These are phyloP conservation scores for Falco concolor DNA, from an alignment of 2,797 vertebrate species.

Conservation along the genomic window DNA sequence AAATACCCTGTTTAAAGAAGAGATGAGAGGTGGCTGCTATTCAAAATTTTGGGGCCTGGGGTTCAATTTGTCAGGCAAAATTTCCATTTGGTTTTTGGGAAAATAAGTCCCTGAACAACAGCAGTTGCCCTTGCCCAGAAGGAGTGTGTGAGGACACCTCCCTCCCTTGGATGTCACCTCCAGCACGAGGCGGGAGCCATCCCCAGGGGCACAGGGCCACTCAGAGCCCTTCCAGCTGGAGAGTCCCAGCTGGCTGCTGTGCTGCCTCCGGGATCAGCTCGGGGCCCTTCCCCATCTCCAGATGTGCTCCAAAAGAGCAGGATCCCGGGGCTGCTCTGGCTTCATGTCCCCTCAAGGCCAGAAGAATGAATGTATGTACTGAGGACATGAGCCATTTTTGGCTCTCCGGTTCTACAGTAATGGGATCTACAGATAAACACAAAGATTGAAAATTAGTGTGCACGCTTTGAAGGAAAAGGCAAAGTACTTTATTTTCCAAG, in stretches of 20 bases:
- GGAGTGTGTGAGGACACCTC: background rate
- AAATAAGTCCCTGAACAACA: background rate
- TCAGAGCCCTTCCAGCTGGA: background rate
- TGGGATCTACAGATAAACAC: background rate
- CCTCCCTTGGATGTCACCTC: background rate
- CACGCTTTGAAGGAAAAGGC: background rate
- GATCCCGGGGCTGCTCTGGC: background rate
- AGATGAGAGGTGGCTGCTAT: background rate
- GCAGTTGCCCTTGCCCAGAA: background rate
- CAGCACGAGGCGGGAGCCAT: accelerated
- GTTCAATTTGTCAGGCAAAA: background rate
- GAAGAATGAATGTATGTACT: background rate
- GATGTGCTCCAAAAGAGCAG: background rate
- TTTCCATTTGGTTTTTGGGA: background rate
- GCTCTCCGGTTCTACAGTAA: background rate
- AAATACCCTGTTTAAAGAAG: slow-evolving; percentile 17
- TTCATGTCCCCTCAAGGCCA: background rate
- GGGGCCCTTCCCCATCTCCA: background rate
- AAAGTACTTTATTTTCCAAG: background rate
- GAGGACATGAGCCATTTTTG: background rate
- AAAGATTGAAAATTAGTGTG: background rate
- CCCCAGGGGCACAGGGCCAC: background rate
- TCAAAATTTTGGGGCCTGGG: background rate
- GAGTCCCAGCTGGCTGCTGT: background rate
- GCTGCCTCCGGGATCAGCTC: background rate